A percentile compares a stretch with the other conserved stretches of the same genome.
These are phyloP conservation scores for Gymnoscelis rufifasciata DNA, from an alignment of 2,888 invertebrate genomes.

Conservation along the genomic window DNA sequence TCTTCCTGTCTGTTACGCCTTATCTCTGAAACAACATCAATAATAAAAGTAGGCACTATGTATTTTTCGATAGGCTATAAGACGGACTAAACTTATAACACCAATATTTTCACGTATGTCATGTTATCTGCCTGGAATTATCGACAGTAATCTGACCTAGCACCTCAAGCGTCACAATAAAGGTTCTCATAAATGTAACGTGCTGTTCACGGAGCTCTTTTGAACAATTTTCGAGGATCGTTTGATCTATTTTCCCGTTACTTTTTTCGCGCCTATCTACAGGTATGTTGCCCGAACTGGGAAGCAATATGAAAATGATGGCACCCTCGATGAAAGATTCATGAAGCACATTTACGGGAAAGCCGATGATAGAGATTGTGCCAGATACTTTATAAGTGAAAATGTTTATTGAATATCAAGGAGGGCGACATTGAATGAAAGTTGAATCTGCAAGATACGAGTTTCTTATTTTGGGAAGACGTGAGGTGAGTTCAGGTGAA, in stretches of 20 bases:
- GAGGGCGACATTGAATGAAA: conserved; percentile 6
- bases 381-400: conserved; percentile 24
- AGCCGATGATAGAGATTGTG: conserved; percentile 31
- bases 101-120: too few relatives aligned
- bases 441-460: background rate
- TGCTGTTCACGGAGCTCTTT: conserved; percentile 7
- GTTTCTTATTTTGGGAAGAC: conserved; percentile 3
- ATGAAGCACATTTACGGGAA: conserved; percentile 38
- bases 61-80: too few relatives aligned
- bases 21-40: too few relatives aligned
- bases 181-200: background rate
- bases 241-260: conserved; percentile 22
- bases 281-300: conserved; percentile 30
- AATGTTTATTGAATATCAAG: conserved; percentile 23
- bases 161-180: conserved; percentile 1
- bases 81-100: too few relatives aligned
- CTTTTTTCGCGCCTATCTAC: conserved; percentile 26
- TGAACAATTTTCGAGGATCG: conserved; percentile 17
- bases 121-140: too few relatives aligned
- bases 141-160: conserved; percentile 6
- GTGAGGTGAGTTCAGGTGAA: too few relatives aligned
- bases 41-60: too few relatives aligned
- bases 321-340: conserved; percentile 50
- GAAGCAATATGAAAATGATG: conserved; percentile 43
- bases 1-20: too few relatives aligned